Conservation (phyloP, 2,888 invertebrate genomes). For the Xestoiulus laeticollis region DNA sequence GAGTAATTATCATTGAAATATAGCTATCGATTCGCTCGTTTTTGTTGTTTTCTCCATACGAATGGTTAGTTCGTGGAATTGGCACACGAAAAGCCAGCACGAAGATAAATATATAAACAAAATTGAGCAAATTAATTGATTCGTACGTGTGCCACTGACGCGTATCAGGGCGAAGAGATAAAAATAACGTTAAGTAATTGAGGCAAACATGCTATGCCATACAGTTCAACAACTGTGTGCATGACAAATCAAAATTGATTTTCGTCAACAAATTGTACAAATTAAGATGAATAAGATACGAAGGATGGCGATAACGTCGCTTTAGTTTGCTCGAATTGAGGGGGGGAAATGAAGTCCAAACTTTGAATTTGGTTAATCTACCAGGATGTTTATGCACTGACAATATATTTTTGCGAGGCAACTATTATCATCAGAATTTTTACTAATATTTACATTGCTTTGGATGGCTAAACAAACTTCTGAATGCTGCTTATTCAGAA, state of each 20-base stretch:
- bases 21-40: not conserved
- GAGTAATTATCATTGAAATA: constrained; percentile 3
- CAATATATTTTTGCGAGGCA: no score
- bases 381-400: no score
- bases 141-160: not conserved
- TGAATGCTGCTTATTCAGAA: no score
- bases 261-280: not conserved
- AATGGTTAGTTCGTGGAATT: not conserved
- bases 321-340: not conserved
- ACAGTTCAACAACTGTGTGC: not conserved
- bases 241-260: not conserved
- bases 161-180: not conserved
- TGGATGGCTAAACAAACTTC: no score
- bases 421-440: not conserved
- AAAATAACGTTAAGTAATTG: constrained; percentile 8
- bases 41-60: not conserved
- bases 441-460: no score
- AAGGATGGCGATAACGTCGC: not conserved
- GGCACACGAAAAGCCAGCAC: not conserved
- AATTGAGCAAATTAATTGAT: constrained; percentile 19
- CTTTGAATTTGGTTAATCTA: not conserved
- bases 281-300: not conserved
- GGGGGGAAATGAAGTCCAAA: not conserved
- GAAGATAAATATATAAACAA: constrained; percentile 20
- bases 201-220: not conserved